Conservation (phyloP, 1,140 invertebrate genomes). For the Ericerus pela region DNA sequence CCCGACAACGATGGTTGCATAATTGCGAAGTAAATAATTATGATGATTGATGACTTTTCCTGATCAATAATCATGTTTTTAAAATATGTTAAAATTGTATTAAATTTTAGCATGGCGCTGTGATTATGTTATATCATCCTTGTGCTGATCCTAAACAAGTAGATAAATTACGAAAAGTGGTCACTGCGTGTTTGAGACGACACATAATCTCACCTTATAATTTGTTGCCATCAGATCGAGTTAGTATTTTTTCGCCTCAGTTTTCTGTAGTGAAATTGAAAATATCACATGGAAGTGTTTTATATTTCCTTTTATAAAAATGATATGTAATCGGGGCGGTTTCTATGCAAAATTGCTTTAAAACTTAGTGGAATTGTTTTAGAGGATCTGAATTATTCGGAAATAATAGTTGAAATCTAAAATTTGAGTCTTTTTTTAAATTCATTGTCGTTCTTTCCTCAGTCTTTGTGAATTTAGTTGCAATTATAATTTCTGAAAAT, state of each 20-base stretch:
- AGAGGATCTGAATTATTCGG: too few relatives aligned
- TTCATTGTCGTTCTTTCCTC: too few relatives aligned
- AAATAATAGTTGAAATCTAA: too few relatives aligned
- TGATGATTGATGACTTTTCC: conserved; percentile 1
- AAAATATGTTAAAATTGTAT: conserved; percentile 4
- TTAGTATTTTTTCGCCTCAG: conserved; percentile 31
- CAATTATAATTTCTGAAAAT: too few relatives aligned
- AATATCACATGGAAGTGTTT: conserved; percentile 14
- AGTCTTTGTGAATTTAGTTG: too few relatives aligned
- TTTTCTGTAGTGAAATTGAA: conserved; percentile 10
- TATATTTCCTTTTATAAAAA: conserved; percentile 12
- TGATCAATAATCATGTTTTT: conserved; percentile 7
- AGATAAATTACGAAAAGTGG: conserved; percentile 41
- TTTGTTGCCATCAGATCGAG: conserved; percentile 41
- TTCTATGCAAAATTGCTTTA: background rate
- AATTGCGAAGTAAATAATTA: conserved; percentile 49
- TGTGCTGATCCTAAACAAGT: conserved; percentile 58
- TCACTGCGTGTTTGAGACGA: conserved; percentile 54
- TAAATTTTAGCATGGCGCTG: conserved; percentile 51
- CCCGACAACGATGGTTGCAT: conserved; percentile 69
- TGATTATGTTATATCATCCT: conserved; percentile 77
- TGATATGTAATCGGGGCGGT: background rate
- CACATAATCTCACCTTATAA: conserved; percentile 67
- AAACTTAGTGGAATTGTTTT: background rate
- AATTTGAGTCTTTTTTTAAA: too few relatives aligned